phyloP scores from a whole-genome alignment of 2,113 vertebrate genomes.

The Gallinago media region DNA sequence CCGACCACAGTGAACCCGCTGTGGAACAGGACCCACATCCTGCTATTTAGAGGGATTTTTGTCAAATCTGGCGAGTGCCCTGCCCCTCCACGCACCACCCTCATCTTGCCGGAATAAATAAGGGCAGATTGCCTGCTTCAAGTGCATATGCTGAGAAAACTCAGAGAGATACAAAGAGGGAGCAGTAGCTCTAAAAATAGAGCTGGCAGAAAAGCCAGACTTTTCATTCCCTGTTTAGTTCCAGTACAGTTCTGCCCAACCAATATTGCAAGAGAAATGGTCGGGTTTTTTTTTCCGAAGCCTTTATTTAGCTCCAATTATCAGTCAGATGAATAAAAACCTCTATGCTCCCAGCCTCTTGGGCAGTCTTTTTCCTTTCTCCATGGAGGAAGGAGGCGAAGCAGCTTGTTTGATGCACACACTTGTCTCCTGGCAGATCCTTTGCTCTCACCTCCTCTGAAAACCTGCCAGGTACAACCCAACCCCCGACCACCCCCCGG shows the following conservation, averaged over 20 bases:
- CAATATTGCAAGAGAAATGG: constrained; percentile 33
- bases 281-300: not conserved
- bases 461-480: not conserved
- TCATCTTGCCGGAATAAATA: constrained; percentile 8
- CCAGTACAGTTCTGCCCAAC: constrained; percentile 51
- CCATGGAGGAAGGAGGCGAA: not conserved
- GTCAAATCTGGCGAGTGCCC: not conserved
- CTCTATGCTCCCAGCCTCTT: constrained; percentile 1
- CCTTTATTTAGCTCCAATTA: constrained; percentile 64
- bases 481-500: not conserved
- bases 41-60: not conserved
- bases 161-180: constrained; percentile 1
- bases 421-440: not conserved
- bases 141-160: constrained; percentile 48
- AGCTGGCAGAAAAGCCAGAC: constrained; percentile 58
- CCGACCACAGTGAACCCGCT: not conserved
- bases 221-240: constrained; percentile 62
- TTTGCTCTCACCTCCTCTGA: not conserved
- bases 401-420: not conserved
- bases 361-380: not conserved
- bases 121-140: constrained; percentile 18
- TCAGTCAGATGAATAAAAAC: constrained; percentile 56
- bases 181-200: constrained; percentile 60
- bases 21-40: not conserved
- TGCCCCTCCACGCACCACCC: not conserved